Evolutionary conservation across 2,888 invertebrate genomes (phyloP).

Genomic region (Drosophila subquinaria): DNA sequence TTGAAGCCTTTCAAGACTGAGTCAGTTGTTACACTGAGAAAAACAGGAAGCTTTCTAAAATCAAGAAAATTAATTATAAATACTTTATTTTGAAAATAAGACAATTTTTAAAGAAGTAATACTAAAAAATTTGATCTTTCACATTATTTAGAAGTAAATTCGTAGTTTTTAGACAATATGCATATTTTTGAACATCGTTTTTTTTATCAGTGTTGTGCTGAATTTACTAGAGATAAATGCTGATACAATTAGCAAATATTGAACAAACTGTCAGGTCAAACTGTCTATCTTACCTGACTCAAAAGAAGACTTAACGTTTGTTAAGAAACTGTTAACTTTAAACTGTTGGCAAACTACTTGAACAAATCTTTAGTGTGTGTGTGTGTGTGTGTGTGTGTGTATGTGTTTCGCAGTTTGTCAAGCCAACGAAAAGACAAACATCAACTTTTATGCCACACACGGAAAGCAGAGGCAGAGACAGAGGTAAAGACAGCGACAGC

Average conservation of each 20-base stretch:
- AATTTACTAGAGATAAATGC: not conserved
- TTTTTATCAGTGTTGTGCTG: not conserved
- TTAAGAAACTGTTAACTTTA: conserved; percentile 44
- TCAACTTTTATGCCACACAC: conserved; percentile 34
- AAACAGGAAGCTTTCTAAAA: too few relatives aligned
- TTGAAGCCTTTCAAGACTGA: not conserved
- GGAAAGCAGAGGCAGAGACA: not conserved
- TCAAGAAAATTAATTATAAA: too few relatives aligned
- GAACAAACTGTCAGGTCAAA: not conserved
- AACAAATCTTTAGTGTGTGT: conserved; percentile 29
- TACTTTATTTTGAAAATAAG: too few relatives aligned
- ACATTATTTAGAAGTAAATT: not conserved
- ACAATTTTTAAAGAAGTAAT: too few relatives aligned
- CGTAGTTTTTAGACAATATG: not conserved
- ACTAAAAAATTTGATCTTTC: too few relatives aligned
- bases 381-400: conserved; percentile 12
- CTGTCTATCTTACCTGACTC: conserved; percentile 8
- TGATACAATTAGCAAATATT: conserved; percentile 1
- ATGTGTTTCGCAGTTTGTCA: conserved; percentile 18
- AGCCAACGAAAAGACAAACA: conserved; percentile 40
- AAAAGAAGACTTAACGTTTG: conserved; percentile 22
- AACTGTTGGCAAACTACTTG: conserved; percentile 40
- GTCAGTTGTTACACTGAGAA: not conserved
- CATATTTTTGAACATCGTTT: not conserved
- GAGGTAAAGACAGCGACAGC: conserved; percentile 1